Conservation (phyloP, 1,140 invertebrate species). For the Zophobas atratus region DNA sequence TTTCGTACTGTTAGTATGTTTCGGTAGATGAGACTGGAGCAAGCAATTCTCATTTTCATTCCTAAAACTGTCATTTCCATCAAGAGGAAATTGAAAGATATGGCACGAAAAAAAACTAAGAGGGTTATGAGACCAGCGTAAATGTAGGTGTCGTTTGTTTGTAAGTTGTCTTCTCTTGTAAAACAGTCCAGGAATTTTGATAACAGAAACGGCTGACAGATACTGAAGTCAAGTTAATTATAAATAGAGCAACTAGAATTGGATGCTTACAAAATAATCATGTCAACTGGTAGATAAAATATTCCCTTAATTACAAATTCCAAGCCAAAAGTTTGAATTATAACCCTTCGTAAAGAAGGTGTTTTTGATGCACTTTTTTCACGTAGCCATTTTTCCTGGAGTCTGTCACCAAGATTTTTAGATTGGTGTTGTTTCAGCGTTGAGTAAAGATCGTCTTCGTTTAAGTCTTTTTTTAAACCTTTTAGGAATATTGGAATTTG, state of each 20-base stretch:
- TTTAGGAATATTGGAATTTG: conserved; percentile 64
- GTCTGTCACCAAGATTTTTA: conserved; percentile 70
- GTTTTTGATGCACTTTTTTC: conserved; percentile 62
- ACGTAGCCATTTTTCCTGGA: conserved; percentile 72
- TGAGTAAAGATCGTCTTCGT: conserved; percentile 60
- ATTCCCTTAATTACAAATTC: conserved; percentile 68
- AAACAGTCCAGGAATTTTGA: conserved; percentile 77
- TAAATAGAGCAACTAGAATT: background rate
- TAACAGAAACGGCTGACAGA: conserved; percentile 49
- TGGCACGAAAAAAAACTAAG: conserved; percentile 70
- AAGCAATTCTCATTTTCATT: conserved; percentile 83
- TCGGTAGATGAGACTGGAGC: conserved; percentile 87
- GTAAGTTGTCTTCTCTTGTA: conserved; percentile 69
- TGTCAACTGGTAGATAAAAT: conserved; percentile 70
- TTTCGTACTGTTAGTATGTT: conserved; percentile 78
- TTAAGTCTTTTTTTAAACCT: conserved; percentile 58
- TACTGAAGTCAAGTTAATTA: conserved; percentile 39
- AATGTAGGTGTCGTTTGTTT: conserved; percentile 74
- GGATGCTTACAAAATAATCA: conserved; percentile 69
- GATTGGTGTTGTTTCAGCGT: conserved; percentile 58
- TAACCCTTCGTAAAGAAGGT: conserved; percentile 65
- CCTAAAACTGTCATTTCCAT: conserved; percentile 78
- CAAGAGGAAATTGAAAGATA: conserved; percentile 83
- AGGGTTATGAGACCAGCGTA: conserved; percentile 69
- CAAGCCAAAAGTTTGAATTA: conserved; percentile 65